Conservation (phyloP, 2,113 vertebrate species). For the Myrmecobius fasciatus region DNA sequence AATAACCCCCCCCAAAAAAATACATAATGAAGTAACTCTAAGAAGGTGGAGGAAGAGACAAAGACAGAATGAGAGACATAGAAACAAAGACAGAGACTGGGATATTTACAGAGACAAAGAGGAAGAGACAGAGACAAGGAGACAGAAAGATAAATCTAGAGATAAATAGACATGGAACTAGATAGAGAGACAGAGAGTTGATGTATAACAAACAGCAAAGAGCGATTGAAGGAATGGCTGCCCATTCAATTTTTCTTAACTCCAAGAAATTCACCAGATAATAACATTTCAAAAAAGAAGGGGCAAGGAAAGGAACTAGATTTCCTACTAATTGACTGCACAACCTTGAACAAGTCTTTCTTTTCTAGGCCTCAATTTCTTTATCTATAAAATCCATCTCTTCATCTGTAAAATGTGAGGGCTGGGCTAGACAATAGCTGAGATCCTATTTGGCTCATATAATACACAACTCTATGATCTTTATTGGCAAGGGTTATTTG, state of each 20-base stretch:
- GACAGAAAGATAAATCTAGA: too few relatives aligned
- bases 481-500: neutral
- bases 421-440: neutral
- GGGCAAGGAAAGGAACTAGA: neutral
- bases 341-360: neutral
- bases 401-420: neutral
- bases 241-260: neutral
- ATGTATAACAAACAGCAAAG: neutral
- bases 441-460: neutral
- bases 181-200: neutral
- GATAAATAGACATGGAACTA: too few relatives aligned
- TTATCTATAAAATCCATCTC: neutral
- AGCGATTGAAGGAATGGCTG: neutral
- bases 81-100: neutral
- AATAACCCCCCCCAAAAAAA: too few relatives aligned
- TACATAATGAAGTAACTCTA: neutral
- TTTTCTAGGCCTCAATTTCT: neutral
- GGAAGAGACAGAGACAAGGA: too few relatives aligned
- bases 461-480: neutral
- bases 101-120: too few relatives aligned
- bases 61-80: neutral
- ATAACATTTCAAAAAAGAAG: neutral
- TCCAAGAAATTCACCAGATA: neutral
- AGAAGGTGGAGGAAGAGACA: neutral
- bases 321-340: neutral